phyloP scores from a whole-genome alignment of 2,888 invertebrate genomes.

The Diachrysia chrysitis region DNA sequence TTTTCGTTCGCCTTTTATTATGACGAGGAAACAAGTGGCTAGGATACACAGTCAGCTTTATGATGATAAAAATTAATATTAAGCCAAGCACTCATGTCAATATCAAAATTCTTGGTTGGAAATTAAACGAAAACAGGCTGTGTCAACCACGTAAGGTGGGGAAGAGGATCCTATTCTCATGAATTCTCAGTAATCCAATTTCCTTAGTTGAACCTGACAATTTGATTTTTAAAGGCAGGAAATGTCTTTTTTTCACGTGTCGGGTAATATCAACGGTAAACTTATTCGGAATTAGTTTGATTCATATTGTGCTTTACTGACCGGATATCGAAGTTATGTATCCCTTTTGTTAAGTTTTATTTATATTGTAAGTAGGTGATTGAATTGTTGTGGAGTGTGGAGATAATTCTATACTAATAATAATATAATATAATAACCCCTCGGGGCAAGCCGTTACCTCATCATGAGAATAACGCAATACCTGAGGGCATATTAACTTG shows the following conservation, averaged over 20 bases:
- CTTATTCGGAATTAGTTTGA: neutral
- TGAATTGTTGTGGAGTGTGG: no score
- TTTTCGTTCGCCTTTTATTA: slow-evolving; percentile 2
- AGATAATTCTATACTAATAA: no score
- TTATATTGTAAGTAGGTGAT: no score
- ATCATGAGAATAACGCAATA: no score
- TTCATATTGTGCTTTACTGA: neutral
- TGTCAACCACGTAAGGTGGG: slow-evolving; percentile 29
- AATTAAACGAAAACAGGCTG: slow-evolving; percentile 52
- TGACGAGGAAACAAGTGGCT: neutral
- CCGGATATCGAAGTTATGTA: no score
- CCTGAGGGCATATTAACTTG: no score
- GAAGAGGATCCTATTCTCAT: slow-evolving; percentile 20
- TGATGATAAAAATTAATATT: neutral
- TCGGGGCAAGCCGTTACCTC: no score
- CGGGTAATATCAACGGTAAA: neutral
- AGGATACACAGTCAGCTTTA: neutral
- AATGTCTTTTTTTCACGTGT: slow-evolving; percentile 6
- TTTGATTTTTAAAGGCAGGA: slow-evolving; percentile 26
- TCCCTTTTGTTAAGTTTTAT: no score
- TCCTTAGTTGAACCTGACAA: slow-evolving; percentile 17
- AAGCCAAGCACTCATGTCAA: neutral
- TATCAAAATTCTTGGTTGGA: slow-evolving; percentile 18
- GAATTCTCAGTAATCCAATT: slow-evolving; percentile 43
- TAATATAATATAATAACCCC: no score